phyloP scores from a whole-genome alignment of 2,888 invertebrate species.

The Clepsis dumicolana region DNA sequence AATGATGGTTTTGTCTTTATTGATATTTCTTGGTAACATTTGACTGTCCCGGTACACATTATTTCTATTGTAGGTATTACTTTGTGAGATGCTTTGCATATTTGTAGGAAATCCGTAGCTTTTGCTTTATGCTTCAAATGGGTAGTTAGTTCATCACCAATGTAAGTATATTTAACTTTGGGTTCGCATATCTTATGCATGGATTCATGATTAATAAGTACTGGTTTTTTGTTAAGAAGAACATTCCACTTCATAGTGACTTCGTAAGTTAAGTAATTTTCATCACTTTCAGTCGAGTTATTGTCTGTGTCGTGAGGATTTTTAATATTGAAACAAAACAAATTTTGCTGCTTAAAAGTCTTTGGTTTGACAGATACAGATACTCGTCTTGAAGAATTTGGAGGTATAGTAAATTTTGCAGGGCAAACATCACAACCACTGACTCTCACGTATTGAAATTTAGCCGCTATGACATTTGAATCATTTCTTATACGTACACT shows the following conservation, averaged over 20 bases:
- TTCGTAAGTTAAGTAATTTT: conserved; percentile 63
- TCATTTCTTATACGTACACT: conserved; percentile 76
- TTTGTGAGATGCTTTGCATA: conserved; percentile 54
- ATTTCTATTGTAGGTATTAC: conserved; percentile 55
- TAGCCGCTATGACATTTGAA: conserved; percentile 70
- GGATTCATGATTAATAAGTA: conserved; percentile 61
- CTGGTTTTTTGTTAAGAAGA: conserved; percentile 55
- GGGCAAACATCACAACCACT: conserved; percentile 76
- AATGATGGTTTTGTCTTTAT: conserved; percentile 46
- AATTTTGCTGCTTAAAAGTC: conserved; percentile 59
- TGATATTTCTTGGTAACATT: conserved; percentile 53
- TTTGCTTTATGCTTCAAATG: conserved; percentile 54
- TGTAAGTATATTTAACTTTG: conserved; percentile 64
- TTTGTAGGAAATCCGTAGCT: conserved; percentile 58
- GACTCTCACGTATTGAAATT: conserved; percentile 69
- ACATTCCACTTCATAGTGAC: conserved; percentile 62
- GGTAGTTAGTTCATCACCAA: conserved; percentile 57
- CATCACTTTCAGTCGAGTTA: conserved; percentile 46
- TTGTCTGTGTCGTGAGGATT: conserved; percentile 61
- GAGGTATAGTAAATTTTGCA: conserved; percentile 63
- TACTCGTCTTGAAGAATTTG: conserved; percentile 66
- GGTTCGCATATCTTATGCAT: conserved; percentile 69
- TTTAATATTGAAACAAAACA: conserved; percentile 64
- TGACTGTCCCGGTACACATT: conserved; percentile 56
- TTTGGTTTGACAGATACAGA: conserved; percentile 66